Percentiles rank a stretch among this genome's conserved stretches.
Evolutionary conservation across 2,113 vertebrate species (phyloP).

Genomic region (Bettongia penicillata): DNA sequence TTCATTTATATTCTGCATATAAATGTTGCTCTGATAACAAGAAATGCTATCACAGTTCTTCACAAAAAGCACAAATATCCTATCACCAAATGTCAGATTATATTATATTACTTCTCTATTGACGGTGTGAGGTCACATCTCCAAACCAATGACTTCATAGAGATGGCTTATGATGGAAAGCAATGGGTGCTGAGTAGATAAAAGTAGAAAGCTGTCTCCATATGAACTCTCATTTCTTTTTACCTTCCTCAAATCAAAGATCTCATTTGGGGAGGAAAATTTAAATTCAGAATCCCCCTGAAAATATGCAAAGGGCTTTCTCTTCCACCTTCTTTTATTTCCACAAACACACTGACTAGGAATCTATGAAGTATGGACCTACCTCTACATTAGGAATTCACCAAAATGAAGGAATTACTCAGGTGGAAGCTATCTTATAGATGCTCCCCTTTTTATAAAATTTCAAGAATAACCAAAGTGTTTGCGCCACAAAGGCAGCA

Average conservation of each 20-base stretch:
- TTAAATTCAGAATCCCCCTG: not conserved
- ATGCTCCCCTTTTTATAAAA: not conserved
- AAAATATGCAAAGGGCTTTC: not conserved
- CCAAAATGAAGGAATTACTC: not conserved
- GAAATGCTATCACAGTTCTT: constrained; percentile 30
- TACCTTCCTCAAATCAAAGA: not conserved
- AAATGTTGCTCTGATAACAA: constrained; percentile 42
- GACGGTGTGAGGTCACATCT: not conserved
- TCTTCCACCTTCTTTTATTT: not conserved
- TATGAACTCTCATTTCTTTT: not conserved
- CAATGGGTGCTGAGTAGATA: not conserved
- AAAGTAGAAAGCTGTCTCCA: not conserved
- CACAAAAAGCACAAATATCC: constrained; percentile 35
- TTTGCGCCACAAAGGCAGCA: not conserved
- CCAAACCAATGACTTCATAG: not conserved
- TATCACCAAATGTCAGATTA: not conserved
- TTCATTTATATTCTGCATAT: constrained; percentile 53
- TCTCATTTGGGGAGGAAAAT: not conserved
- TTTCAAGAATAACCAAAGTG: not conserved
- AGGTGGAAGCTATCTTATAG: not conserved
- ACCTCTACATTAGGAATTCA: not conserved
- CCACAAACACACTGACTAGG: not conserved
- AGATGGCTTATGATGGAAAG: not conserved
- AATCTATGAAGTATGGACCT: not conserved
- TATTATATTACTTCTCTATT: not conserved